These are phyloP conservation scores for Lepilemur septentrionalis DNA, from an alignment of 2,797 vertebrate genomes.

Conservation along the genomic window DNA sequence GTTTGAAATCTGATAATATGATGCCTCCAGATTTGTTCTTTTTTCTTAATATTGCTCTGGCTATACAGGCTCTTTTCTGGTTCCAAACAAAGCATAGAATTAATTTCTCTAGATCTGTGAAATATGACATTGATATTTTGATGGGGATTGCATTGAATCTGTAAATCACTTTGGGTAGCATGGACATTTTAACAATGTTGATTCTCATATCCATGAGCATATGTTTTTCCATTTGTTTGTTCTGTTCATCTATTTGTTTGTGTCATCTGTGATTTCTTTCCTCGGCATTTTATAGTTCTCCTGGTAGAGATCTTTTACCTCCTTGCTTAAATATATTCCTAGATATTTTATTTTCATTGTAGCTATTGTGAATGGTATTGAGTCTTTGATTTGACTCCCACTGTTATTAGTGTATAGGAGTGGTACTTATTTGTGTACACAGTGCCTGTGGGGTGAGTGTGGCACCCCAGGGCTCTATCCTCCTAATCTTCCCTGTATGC, in stretches of 20 bases:
- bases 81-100: neutral
- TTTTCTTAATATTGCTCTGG: neutral
- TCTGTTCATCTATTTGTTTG: neutral
- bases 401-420: neutral
- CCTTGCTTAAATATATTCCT: neutral
- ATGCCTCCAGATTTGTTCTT: neutral
- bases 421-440: neutral
- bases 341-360: neutral
- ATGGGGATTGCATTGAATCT: neutral
- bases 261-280: neutral
- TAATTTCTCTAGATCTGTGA: neutral
- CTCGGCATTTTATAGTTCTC: neutral
- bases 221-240: neutral
- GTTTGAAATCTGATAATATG: neutral
- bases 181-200: neutral
- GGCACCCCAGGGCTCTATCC: no score
- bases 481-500: no score
- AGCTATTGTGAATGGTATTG: neutral
- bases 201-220: neutral
- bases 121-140: neutral
- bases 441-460: no score
- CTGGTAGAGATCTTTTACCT: neutral
- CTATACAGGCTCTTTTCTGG: neutral
- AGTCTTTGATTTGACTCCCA: neutral
- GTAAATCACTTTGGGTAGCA: neutral